phyloP scores from a whole-genome alignment of 2,113 vertebrate genomes.

The Penelope pileata region DNA sequence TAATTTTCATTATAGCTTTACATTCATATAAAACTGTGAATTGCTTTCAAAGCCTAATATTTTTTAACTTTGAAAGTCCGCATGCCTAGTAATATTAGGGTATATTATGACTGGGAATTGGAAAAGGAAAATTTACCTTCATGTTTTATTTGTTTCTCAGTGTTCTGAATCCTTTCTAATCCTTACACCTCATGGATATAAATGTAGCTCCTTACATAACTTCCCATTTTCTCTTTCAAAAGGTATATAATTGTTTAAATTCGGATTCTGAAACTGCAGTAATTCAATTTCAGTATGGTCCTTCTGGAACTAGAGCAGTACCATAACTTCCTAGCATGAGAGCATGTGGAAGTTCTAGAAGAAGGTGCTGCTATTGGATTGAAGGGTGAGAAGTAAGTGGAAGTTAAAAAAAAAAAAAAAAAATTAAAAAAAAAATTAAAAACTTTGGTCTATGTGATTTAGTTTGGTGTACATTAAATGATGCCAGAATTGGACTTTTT shows the following conservation, averaged over 20 bases:
- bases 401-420: not conserved
- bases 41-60: not conserved
- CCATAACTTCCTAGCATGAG: not conserved
- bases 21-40: not conserved
- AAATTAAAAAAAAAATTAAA: not conserved
- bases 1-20: not conserved
- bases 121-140: not conserved
- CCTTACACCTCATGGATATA: not conserved
- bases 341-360: not conserved
- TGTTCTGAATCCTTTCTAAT: not conserved
- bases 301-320: not conserved
- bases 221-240: not conserved
- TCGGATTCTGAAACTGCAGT: not conserved
- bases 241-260: not conserved
- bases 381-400: not conserved
- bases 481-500: not conserved
- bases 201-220: not conserved
- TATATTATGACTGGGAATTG: not conserved
- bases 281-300: not conserved
- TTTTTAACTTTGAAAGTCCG: not conserved
- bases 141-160: not conserved
- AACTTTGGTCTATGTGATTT: not conserved
- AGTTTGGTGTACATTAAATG: not conserved
- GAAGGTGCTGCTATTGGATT: not conserved
- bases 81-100: not conserved